Percentiles rank a stretch among this genome's conserved stretches.
Evolutionary conservation across 2,888 invertebrate genomes (phyloP).

Genomic region (Strigamia crassipes): DNA sequence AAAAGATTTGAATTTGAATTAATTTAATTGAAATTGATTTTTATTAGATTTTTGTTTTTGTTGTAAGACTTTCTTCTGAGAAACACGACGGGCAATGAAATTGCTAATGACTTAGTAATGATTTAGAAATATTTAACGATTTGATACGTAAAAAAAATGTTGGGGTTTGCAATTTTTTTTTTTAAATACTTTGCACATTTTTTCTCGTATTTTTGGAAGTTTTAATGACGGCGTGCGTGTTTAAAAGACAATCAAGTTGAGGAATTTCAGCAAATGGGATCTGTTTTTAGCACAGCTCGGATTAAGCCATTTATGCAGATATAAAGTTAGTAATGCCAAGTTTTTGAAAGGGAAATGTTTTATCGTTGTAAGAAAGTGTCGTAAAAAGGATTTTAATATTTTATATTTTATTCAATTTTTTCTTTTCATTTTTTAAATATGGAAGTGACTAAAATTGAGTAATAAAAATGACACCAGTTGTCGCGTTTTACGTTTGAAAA

Average conservation of each 20-base stretch:
- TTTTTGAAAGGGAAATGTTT: background rate
- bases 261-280: background rate
- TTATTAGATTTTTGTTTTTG: background rate
- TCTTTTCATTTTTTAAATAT: background rate
- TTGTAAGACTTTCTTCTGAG: background rate
- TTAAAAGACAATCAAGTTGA: background rate
- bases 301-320: slow-evolving; percentile 23
- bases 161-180: background rate
- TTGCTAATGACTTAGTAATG: slow-evolving; percentile 25
- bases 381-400: slow-evolving; percentile 26
- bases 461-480: slow-evolving; percentile 1
- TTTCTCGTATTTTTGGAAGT: slow-evolving; percentile 5
- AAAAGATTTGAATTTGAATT: background rate
- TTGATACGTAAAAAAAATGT: background rate
- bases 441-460: slow-evolving; percentile 1
- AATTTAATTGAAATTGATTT: background rate
- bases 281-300: background rate
- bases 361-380: background rate
- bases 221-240: background rate
- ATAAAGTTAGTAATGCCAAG: background rate
- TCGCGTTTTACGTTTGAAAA: background rate
- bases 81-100: background rate
- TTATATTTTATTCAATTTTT: slow-evolving; percentile 6
- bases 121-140: background rate
- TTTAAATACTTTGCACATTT: background rate